Evolutionary conservation across 1,140 invertebrate genomes (phyloP), one percentile per base, ranked within the genome.

Genomic region (Bombus pyrosoma): DNA sequence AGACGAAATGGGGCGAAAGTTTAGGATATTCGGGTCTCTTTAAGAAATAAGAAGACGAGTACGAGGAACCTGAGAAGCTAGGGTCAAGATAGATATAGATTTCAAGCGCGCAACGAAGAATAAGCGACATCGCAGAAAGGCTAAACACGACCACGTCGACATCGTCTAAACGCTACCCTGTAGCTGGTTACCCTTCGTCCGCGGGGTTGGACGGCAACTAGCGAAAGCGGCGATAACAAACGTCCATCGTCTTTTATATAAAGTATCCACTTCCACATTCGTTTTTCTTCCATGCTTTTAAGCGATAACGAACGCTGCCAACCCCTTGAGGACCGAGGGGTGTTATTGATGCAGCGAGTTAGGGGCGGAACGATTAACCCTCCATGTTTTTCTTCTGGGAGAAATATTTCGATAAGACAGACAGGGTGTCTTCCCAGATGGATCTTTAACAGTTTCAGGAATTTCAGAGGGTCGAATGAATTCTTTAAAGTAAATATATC

Each of bases 191-290:
- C 62, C 73, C 37, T 68, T 57, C 41, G 47, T 66, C 80, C 57
- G 41, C 43, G 62, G 74, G 53, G 25, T 18, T 47, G 71, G 73
- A 39, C 73, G 72, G 71, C 83, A 81, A 73, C 53, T 71, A 78
- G 74, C 81, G 88, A 79, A 86, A 84, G 75, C 86, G 90, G 47
- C 74, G 88, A 86, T 93, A 92, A 92, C 91, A 93, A 93, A 93
- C 91, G 92, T 86, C 83, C 86, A 87, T 86, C 88, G 92, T 93
- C 90, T 91, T 91, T 91, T 92, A 90, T 91, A 92, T 86, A 92
- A 92, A 93, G 91, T 92, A 92, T 92, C 92, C 89, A 91, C 90
- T 92, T 93, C 90, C 91, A 89, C 84, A 82, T 91, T 90, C 91
- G 91, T 93, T 92, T 89, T 88, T 91, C 92, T 91, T 91, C 91